Evolutionary conservation across 2,113 vertebrate genomes (phyloP), one percentile per base, ranked within the genome.

Genomic region (Macquaria ambigua): DNA sequence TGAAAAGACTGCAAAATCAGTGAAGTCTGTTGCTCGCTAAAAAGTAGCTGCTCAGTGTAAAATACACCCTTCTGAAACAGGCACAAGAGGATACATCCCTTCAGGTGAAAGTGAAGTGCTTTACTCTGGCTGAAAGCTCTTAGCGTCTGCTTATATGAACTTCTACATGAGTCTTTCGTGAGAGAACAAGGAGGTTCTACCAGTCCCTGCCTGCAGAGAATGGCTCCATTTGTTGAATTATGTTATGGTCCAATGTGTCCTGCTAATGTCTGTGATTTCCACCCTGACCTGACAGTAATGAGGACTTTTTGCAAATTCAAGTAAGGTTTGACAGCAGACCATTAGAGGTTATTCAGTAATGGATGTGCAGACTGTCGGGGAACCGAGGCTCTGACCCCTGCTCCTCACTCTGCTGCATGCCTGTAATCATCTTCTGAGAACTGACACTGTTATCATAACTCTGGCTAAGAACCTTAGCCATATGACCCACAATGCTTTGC

Each of bases 241-340:
- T 69, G 31, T 28, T 55, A 34, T 67, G 39, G 28, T 64, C 48
- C 46, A 23, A 34, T 53, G 37, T 68, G 41, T 68, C 43, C 53
- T 55, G 64, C 43, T 62, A 80, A 80, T 72, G 59, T 67, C 52
- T 84, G 37, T n/a, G n/a, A 73, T 67, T 67, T 62, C 53, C 70
- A 43, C 39, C 48, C 14, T 34, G 59, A 55, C 46, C 56, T 23
- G 23, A 61, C 50, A 10, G 18, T 72, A 75, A 79, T 41, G 48
- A 79, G 48, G 59, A 59, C 59, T 79, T 48, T 56, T 58, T 82
- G 46, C 76, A 71, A 39, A 79, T 70, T 52, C 8, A 34, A 56
- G 64, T 59, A 71, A 59, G 66, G 66, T 63, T n/a, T 53, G 81
- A 76, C 77, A 76, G 15, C 21, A 3, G 20, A 67, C 58, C 52